A percentile compares a stretch with the other conserved stretches of the same genome.
Conservation (phyloP, 2,888 invertebrate species). For the Epistrophe eligans region DNA sequence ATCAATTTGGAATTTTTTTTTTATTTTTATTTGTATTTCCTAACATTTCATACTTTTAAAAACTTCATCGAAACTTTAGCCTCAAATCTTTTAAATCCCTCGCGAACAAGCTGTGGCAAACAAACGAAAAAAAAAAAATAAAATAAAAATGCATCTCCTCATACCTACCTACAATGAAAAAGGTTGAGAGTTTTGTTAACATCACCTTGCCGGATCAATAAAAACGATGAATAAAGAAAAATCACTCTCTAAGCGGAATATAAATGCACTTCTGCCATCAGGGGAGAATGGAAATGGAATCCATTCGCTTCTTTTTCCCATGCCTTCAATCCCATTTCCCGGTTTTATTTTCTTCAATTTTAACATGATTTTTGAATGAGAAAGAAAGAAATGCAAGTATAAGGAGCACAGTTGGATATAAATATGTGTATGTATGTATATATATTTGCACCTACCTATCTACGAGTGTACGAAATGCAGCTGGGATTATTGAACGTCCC, state of each 20-base stretch:
- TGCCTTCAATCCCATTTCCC: constrained; percentile 27
- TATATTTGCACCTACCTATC: neutral
- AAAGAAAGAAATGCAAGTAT: constrained; percentile 15
- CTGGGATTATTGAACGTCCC: constrained; percentile 43
- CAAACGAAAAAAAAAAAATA: constrained; percentile 11
- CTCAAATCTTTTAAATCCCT: constrained; percentile 29
- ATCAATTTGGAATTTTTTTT: neutral
- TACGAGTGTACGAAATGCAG: constrained; percentile 30
- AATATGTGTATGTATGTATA: neutral
- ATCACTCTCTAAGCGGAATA: constrained; percentile 51
- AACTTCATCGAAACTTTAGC: constrained; percentile 24
- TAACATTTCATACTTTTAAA: constrained; percentile 12
- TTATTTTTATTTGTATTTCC: neutral
- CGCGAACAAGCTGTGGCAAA: neutral
- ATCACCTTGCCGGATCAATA: constrained; percentile 37
- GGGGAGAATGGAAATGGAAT: constrained; percentile 29
- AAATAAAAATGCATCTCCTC: constrained; percentile 27
- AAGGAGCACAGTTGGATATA: neutral
- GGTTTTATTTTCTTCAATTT: constrained; percentile 44
- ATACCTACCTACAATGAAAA: neutral
- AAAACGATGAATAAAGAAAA: constrained; percentile 44
- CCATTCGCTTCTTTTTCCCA: constrained; percentile 37
- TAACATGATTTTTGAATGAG: constrained; percentile 31
- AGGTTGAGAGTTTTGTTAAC: constrained; percentile 36
- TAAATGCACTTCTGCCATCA: constrained; percentile 36